Evolutionary conservation across 2,797 vertebrate species (phyloP), one percentile per base, ranked within the genome.

Genomic region (Varecia variegata): DNA sequence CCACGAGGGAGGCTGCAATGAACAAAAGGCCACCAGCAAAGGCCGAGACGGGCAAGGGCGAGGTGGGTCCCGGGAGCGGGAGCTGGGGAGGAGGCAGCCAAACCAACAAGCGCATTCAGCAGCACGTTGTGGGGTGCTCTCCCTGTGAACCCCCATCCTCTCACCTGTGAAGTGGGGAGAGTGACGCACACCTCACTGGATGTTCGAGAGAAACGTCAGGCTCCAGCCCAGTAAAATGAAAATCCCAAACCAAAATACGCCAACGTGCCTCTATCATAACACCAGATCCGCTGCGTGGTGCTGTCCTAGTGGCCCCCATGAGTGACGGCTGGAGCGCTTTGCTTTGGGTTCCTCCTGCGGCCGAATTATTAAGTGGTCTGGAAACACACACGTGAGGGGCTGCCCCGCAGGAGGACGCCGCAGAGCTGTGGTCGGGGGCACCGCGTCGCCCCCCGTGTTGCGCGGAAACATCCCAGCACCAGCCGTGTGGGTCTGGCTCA

Each of bases 371-470:
- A 25, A 77, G 21, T 32, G 30, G 52, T n/a, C 60, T 9, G 2
- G 13, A 52, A 58, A 43, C n/a, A 40, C 70, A 87, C 56, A 30
- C 12, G 5, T 32, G 56, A 87, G 23, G 84, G 60, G 47, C 15
- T 13, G 52, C 7, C 18, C 35, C 38, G 2, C n/a, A 8, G 14
- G 77, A 77, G 60, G 74, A 43, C 2, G 8, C 27, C 10, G 20
- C 60, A 67, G 40, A 83, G 18, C 30, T 23, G 47, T 9, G 6
- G 32, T 10, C 27, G 35, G 2, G 20, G 65, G 45, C 30, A 21
- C 12, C 3, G 0, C 10, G 10, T 38, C 20, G 3, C 67, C 30
- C 32, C 50, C 43, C 15, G 4, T 27, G 4, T 45, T 20, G 4
- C 14, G 52, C 12, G 20, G 38, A 43, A 47, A 38, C 2, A 4